Base-by-base conservation (phyloP, 2,888 invertebrate species). In the Heliconius ismenius region DNA sequence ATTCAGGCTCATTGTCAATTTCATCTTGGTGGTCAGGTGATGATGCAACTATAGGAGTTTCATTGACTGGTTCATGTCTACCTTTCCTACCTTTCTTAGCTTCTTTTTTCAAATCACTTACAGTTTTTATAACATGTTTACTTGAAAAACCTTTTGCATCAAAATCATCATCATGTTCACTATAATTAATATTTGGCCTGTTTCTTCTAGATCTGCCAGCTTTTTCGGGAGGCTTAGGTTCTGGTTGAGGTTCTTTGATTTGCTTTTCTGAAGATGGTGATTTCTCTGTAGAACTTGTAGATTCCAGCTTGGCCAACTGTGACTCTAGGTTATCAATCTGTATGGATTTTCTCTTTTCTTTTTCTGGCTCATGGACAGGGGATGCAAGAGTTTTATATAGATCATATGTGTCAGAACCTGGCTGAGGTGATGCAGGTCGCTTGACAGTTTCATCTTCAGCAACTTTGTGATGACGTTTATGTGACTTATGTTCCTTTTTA, bases 111-210 rank as follows among this genome's bases (percentile, higher is more conserved):
- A 92, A 84, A 77, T 94, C 93, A 88, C 88, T 87, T 32, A 92
- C 90, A 77, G 92, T 90, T 88, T 90, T 93, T 79, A 87, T 90
- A 77, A 81, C 84, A 81, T 87, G 86, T 87, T 90, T 92, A 81
- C 78, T 83, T 80, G 88, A 81, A 86, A 90, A 85, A 86, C 88
- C 81, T 87, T 94, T 81, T 87, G 95, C 88, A 88, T 95, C 88
- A 86, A 95, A 83, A 89, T 94, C 89, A 90, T 95, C 88, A 92
- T 95, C 92, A 91, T 95, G 91, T 93, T 95, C 91, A 93, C 94
- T 90, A 92, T 95, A 94, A 83, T 94, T 94, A 76, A 94, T 89
- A 83, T 93, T 94, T 76, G 91, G 90, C 79, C 94, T 90, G 83
- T 94, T 92, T 80, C 94, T 89, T 82, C 94, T 88, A 28, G 94